phyloP scores from a whole-genome alignment of 2,797 vertebrate genomes.

The Fratercula arctica region DNA sequence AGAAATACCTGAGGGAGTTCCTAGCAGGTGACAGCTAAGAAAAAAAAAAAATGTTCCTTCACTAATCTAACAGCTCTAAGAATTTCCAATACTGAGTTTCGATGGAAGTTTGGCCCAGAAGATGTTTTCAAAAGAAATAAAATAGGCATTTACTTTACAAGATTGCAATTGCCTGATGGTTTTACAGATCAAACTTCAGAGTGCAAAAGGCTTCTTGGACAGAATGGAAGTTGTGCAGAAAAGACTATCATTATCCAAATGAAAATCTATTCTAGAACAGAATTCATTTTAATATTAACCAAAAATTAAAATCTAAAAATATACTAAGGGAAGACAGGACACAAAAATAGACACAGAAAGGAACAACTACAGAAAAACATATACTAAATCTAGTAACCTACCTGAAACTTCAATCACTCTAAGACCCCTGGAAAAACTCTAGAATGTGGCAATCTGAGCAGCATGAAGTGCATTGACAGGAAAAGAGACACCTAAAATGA shows the following conservation, averaged over 20 bases:
- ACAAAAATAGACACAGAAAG: background rate
- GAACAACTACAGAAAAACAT: background rate
- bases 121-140: background rate
- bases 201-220: background rate
- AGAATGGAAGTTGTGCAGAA: background rate
- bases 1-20: background rate
- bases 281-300: background rate
- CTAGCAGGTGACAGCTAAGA: background rate
- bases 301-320: background rate
- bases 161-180: background rate
- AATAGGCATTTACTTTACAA: background rate
- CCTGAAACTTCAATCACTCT: background rate
- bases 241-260: background rate
- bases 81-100: background rate
- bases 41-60: background rate
- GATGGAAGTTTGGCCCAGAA: background rate
- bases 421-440: slow-evolving; percentile 17
- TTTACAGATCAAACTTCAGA: background rate
- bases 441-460: slow-evolving; percentile 6
- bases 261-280: background rate
- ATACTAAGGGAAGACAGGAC: background rate
- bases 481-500: background rate
- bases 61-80: background rate
- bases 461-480: background rate
- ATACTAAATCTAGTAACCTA: background rate